Evolutionary conservation across 2,888 invertebrate species (phyloP), one percentile per base, ranked within the genome.

Genomic region (Cheilosia impressa): DNA sequence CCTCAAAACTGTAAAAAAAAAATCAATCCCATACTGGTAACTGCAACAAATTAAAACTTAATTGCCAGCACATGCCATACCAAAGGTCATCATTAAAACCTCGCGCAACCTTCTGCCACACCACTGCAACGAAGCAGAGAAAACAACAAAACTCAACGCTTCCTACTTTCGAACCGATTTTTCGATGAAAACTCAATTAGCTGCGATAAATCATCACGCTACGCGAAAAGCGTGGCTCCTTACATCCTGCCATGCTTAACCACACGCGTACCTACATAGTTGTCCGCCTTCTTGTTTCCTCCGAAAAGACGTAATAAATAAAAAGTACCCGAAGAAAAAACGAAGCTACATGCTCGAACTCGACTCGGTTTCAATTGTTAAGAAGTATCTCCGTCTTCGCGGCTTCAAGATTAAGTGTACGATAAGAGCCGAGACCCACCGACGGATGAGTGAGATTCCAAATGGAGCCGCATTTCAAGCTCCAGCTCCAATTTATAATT

Each of bases 141-240:
- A 41, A 34, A 72, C 22, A 47, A 9, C 31, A 47, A 31, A 41
- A 55, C 19, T 22, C 15, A 47, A 55, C 38, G 84, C 79, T 79
- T 79, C 76, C 84, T 76, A 71, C 80, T 80, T 76, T 80, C 71
- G 22, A 71, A 77, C 80, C 68, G 62, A 79, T 80, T 55, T 63
- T 81, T 62, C 80, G 85, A 81, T 85, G 81, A 85, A 85, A 85
- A 81, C 85, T 85, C 85, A 85, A 85, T 85, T 85, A 85, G 85
- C 34, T 24, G 41, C 72, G 80, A 77, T 80, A 85, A 81, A 81
- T 85, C 81, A 85, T 85, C 68, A 80, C 68, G 77, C 76, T 63
- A 63, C 76, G 60, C 62, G 55, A 75, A 71, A 63, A 84, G 75
- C 75, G 84, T 69, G 84, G 73, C 75, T 75, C 13, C 58, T 17